Evolutionary conservation across 2,113 vertebrate species (phyloP).

Genomic region (Furnarius figulus): DNA sequence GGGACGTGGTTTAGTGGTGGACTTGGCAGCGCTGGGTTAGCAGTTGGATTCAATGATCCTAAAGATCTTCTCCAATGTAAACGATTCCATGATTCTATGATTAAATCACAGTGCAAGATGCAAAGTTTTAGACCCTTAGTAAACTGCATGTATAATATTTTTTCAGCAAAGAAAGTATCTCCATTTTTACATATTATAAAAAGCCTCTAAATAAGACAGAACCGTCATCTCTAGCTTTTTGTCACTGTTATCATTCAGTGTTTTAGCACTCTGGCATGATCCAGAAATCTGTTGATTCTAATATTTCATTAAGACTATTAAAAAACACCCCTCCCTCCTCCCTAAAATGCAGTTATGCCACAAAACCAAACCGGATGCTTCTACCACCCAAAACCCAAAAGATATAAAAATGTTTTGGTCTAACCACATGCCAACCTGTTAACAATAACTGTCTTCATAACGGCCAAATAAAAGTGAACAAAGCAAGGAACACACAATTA

Average conservation of each 20-base stretch:
- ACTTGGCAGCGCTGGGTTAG: neutral
- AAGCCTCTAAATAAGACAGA: neutral
- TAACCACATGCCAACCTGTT: neutral
- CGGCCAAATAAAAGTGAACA: neutral
- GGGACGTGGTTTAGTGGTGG: neutral
- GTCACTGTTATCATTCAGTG: neutral
- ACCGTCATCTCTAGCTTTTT: neutral
- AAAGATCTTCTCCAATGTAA: neutral
- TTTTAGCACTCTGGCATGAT: neutral
- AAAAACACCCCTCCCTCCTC: neutral
- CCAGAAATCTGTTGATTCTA: conserved; percentile 27
- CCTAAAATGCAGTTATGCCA: neutral
- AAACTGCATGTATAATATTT: neutral
- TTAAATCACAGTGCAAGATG: neutral
- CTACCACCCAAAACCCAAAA: neutral
- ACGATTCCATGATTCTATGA: neutral
- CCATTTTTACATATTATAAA: neutral
- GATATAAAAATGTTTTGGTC: neutral
- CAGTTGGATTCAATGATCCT: neutral
- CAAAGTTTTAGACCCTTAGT: neutral
- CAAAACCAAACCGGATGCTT: conserved; percentile 6
- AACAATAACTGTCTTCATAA: neutral
- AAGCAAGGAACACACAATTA: neutral
- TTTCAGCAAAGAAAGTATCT: neutral
- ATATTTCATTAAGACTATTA: neutral